Percentiles rank a stretch among this genome's conserved stretches.
These are phyloP conservation scores for Anarsia innoxiella DNA, from an alignment of 2,888 invertebrate genomes.

Conservation along the genomic window DNA sequence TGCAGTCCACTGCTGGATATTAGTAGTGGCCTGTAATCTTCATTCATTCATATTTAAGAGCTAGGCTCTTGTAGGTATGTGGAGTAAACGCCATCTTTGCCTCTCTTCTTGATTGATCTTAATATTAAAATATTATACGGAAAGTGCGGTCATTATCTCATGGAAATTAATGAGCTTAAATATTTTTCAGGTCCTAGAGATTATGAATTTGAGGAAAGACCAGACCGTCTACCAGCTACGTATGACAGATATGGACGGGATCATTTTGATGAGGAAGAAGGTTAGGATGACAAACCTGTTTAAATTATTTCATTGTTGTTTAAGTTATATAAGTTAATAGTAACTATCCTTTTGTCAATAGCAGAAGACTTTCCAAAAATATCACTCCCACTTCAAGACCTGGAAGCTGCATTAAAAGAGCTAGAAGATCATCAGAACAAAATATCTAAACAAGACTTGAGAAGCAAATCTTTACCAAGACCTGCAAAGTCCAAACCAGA, in stretches of 20 bases:
- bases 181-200: constrained; percentile 43
- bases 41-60: no score
- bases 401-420: constrained; percentile 60
- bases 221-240: constrained; percentile 38
- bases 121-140: no score
- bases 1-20: no score
- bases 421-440: constrained; percentile 54
- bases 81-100: no score
- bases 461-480: constrained; percentile 61
- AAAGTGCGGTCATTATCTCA: no score
- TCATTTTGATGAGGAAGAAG: constrained; percentile 42
- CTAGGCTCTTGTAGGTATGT: no score
- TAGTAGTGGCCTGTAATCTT: no score
- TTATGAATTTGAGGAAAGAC: constrained; percentile 37
- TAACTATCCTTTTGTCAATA: no score
- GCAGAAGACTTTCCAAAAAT: constrained; percentile 63
- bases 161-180: no score
- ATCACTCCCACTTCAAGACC: constrained; percentile 57
- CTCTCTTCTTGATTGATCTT: no score
- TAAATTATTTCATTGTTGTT: no score
- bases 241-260: constrained; percentile 35
- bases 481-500: constrained; percentile 47
- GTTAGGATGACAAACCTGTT: constrained; percentile 27
- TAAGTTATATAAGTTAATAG: no score
- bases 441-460: constrained; percentile 38